Evolutionary conservation across 2,888 invertebrate species (phyloP), one percentile per base, ranked within the genome.

Genomic region (Sphecodes monilicornis): DNA sequence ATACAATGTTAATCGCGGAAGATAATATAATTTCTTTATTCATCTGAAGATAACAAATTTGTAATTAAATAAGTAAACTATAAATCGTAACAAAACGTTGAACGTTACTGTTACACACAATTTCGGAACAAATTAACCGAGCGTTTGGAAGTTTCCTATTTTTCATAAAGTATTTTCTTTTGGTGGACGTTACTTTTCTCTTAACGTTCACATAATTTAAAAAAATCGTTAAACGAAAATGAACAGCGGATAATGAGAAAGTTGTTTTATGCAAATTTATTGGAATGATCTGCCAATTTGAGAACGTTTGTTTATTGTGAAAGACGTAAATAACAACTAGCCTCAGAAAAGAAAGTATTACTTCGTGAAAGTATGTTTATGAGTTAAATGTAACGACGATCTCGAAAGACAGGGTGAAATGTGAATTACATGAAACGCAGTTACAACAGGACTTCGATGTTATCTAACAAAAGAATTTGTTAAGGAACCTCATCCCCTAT

Each of bases 401-500:
- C 68, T 68, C 68, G 39, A 39, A 39, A 68, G n/a, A n/a, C 36
- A 68, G 68, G 68, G 68, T 68, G 22, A 39, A 68, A 39, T n/a
- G 50, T 50, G 68, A 46, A 39, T 50, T 16, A 76, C 29, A 76
- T 29, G 10, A 32, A 54, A 60, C 16, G 36, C n/a, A 76, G 46
- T 68, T 73, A 32, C 60, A 77, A 66, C 13, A 16, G 36, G 77
- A 69, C 22, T 68, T 54, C 32, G n/a, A 66, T 75, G 68, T 64
- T 71, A 39, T 68, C 10, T 41, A 70, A 76, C n/a, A 80, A 29
- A 74, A 46, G 26, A 43, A 66, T 29, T 80, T 57, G 41, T n/a
- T n/a, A 41, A 81, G 32, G n/a, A 80, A 80, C 76, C n/a, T 68
- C 43, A 46, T 22, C 76, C 32, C 64, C 68, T 68, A 73, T 77